These are phyloP conservation scores for Mohoua ochrocephala DNA, from an alignment of 2,113 vertebrate genomes.

Conservation along the genomic window DNA sequence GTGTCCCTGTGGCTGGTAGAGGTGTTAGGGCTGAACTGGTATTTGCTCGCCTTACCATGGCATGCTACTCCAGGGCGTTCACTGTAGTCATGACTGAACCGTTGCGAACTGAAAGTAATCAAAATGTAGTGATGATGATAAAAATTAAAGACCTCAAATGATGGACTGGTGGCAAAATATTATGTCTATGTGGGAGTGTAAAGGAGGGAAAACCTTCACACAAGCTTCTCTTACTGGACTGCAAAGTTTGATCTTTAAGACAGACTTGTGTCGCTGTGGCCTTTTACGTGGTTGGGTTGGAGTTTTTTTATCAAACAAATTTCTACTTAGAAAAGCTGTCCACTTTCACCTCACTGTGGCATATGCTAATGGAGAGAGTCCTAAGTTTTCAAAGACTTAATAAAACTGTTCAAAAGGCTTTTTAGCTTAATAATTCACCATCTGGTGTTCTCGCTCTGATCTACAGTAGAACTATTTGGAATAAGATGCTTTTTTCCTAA, in stretches of 20 bases:
- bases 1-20: constrained; percentile 7
- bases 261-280: neutral
- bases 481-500: neutral
- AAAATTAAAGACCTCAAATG: neutral
- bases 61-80: neutral
- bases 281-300: neutral
- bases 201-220: neutral
- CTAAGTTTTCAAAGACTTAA: neutral
- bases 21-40: constrained; percentile 27
- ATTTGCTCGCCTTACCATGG: neutral
- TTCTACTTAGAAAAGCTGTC: neutral
- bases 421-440: neutral
- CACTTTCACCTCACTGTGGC: neutral
- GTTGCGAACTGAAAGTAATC: neutral
- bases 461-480: neutral
- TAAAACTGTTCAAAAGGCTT: neutral
- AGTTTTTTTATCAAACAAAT: neutral
- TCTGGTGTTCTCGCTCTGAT: neutral
- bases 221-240: neutral
- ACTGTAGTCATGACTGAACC: neutral
- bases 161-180: neutral
- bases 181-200: neutral
- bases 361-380: neutral
- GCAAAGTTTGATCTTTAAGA: neutral
- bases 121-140: neutral